Base-by-base conservation (phyloP, 2,888 invertebrate species). In the Sussaba pulchella region DNA sequence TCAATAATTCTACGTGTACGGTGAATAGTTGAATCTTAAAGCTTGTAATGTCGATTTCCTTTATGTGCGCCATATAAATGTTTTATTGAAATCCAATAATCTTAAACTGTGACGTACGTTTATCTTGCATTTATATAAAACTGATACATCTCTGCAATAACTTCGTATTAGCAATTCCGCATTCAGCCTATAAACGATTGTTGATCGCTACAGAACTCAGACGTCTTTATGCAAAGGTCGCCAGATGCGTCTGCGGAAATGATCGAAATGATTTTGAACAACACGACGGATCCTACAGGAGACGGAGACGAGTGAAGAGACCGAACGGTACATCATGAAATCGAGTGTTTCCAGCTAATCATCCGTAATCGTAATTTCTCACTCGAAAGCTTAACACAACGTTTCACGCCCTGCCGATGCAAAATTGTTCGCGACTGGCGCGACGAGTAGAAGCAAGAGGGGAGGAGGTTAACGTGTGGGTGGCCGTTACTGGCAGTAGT, bases 361-460 rank as follows among this genome's bases (percentile, higher is more conserved):
- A 70, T 66, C n/a, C 50, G 59, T 59, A 75, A 61, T 75, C 52
- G 59, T 79, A 66, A 79, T 79, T 79, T 75, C 70, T 43, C 71
- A 43, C 71, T 71, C 59, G 43, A 75, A 66, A 43, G 59, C 47
- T 63, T 43, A 39, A 1, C 39, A 45, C 43, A 39, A 9, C 19
- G 41, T 57, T 79, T 50, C 21, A 57, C 45, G 21, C 64, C 54
- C 63, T 45, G 47, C 47, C 31, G 66, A 21, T 50, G 31, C 19
- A 4, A 36, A 66, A 17, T 47, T 47, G 10, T 52, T 47, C 66
- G 47, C 66, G 47, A n/a, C 31, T 19, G 6, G 50, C 50, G 50
- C 8, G n/a, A 36, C 10, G 47, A 39, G 21, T 17, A 21, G 8
- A 12, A 12, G 12, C 10, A 12, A 12, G 50, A 10, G 10, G 19